Conservation (phyloP, 2,888 invertebrate genomes). For the Thereva nobilitata region DNA sequence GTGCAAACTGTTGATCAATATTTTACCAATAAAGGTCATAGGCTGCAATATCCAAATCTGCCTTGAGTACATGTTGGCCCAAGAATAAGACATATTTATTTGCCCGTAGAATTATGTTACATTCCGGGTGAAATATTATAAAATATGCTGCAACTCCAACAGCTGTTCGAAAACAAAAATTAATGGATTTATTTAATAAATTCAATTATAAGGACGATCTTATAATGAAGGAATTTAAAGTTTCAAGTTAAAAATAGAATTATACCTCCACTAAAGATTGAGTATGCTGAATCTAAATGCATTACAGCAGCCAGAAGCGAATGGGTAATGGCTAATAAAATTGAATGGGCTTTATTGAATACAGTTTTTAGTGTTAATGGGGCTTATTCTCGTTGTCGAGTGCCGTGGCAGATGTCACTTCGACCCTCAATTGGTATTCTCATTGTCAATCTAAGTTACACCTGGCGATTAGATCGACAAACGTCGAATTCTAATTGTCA, state of each 20-base stretch:
- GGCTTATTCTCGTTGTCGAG: too few species aligned
- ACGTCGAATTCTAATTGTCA: too few species aligned
- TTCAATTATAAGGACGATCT: conserved; percentile 54
- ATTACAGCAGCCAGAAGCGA: conserved; percentile 53
- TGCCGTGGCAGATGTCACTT: too few species aligned
- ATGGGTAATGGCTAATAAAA: conserved; percentile 54
- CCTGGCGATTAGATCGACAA: too few species aligned
- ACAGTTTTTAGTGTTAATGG: conserved; percentile 48
- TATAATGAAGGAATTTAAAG: conserved; percentile 78
- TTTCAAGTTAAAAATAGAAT: conserved; percentile 76
- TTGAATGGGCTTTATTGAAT: conserved; percentile 60
- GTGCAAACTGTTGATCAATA: conserved; percentile 56
- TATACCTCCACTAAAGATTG: conserved; percentile 73
- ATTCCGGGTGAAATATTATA: conserved; percentile 83
- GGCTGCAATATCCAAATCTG: conserved; percentile 66
- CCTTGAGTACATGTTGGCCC: conserved; percentile 86
- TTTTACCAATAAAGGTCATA: conserved; percentile 46
- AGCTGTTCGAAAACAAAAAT: conserved; percentile 75
- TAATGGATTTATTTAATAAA: conserved; percentile 61
- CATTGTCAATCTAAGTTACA: too few species aligned
- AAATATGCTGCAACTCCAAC: conserved; percentile 82
- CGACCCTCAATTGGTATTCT: too few species aligned
- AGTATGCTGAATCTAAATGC: conserved; percentile 44
- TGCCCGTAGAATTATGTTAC: conserved; percentile 83
- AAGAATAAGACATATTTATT: conserved; percentile 68